phyloP scores from a whole-genome alignment of 2,888 invertebrate species.

The Pharmacophagus antenor region DNA sequence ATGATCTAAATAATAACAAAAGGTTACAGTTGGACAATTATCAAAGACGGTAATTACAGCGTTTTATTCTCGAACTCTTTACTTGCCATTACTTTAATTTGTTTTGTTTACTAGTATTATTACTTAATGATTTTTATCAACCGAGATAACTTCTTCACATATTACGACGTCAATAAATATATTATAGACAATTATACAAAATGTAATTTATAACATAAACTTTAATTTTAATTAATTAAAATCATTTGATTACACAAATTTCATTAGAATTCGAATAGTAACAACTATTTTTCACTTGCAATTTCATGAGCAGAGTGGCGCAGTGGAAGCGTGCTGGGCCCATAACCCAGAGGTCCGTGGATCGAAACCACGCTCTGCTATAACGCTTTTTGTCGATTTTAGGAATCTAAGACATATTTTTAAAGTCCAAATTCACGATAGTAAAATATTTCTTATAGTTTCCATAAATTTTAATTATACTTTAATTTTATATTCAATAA shows the following conservation, averaged over 20 bases:
- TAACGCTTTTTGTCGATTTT: neutral
- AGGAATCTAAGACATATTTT: neutral
- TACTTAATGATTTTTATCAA: no score
- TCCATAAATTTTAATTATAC: no score
- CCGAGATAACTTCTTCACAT: no score
- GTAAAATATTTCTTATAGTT: neutral
- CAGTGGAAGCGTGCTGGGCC: conserved; percentile 92
- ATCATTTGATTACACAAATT: no score
- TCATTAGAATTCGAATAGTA: neutral
- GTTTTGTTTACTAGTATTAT: neutral
- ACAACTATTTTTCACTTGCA: neutral
- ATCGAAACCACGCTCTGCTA: conserved; percentile 92
- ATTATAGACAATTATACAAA: no score
- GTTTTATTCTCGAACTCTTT: neutral
- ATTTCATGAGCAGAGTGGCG: conserved; percentile 85
- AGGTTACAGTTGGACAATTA: conserved; percentile 49
- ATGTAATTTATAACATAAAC: no score
- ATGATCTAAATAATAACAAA: conserved; percentile 64
- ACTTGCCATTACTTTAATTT: neutral
- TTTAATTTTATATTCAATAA: neutral
- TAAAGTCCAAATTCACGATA: neutral
- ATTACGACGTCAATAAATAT: no score
- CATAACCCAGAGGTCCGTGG: conserved; percentile 96
- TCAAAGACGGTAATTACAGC: conserved; percentile 35
- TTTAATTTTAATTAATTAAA: no score